phyloP scores from a whole-genome alignment of 1,140 invertebrate genomes.

The Drosophila ironensis region DNA sequence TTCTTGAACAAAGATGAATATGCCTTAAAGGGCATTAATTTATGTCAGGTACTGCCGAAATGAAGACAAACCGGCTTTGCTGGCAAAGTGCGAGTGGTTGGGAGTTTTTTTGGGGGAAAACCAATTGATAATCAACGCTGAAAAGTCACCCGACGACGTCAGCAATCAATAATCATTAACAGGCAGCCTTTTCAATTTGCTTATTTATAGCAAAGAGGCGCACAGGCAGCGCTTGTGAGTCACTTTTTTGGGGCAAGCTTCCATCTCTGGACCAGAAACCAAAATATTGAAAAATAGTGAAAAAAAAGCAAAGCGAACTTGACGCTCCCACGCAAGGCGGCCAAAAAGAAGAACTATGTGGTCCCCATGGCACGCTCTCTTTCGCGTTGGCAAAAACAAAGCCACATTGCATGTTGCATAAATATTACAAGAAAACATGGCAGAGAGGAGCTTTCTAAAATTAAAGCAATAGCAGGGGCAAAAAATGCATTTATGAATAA shows the following conservation, averaged over 20 bases:
- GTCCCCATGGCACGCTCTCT: slow-evolving; percentile 36
- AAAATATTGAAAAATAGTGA: slow-evolving; percentile 5
- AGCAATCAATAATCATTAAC: slow-evolving; percentile 70
- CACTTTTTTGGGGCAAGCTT: slow-evolving; percentile 35
- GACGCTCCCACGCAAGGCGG: slow-evolving; percentile 66
- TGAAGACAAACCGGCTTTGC: no score
- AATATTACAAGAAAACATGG: slow-evolving; percentile 41
- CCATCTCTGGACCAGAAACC: slow-evolving; percentile 38
- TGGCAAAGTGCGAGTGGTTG: no score
- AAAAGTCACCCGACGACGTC: slow-evolving; percentile 46
- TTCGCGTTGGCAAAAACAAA: slow-evolving; percentile 27
- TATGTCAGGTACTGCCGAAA: no score
- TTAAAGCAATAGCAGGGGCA: slow-evolving; percentile 64
- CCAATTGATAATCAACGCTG: slow-evolving; percentile 40
- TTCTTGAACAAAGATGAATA: no score
- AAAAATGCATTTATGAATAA: slow-evolving; percentile 76
- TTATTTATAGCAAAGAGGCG: slow-evolving; percentile 13
- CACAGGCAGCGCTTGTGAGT: slow-evolving; percentile 37
- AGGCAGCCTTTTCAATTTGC: slow-evolving; percentile 22
- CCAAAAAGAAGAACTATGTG: slow-evolving; percentile 3
- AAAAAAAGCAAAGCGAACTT: slow-evolving; percentile 38
- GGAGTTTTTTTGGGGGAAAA: slow-evolving; percentile 20
- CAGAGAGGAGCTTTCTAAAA: slow-evolving; percentile 66
- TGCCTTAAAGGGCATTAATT: no score
- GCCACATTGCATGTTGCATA: slow-evolving; percentile 68